These are phyloP conservation scores for Hippocampus comes DNA, from an alignment of 2,113 vertebrate species.

Conservation along the genomic window DNA sequence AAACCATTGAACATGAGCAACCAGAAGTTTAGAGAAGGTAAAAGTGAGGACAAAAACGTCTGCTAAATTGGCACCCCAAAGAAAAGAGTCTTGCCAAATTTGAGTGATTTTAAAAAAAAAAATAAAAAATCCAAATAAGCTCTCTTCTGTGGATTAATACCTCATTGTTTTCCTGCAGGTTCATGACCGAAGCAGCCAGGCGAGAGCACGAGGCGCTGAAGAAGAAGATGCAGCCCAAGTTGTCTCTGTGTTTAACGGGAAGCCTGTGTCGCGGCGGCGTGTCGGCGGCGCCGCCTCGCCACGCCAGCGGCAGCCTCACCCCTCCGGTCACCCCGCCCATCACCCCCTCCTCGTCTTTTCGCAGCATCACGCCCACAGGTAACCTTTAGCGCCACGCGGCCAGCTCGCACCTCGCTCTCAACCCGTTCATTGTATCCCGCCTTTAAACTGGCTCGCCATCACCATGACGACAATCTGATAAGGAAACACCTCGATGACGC, in stretches of 20 bases:
- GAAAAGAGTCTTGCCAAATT: no score
- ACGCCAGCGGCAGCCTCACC: slow-evolving; percentile 95
- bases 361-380: slow-evolving; percentile 93
- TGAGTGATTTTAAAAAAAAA: no score
- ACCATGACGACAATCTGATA: no score
- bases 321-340: slow-evolving; percentile 97
- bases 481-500: no score
- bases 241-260: slow-evolving; percentile 86
- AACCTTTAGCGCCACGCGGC: background rate
- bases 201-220: slow-evolving; percentile 91
- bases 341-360: slow-evolving; percentile 96
- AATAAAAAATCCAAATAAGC: background rate
- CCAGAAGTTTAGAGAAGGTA: no score
- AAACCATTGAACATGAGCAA: no score
- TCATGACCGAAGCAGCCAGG: slow-evolving; percentile 96
- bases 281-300: slow-evolving; percentile 85
- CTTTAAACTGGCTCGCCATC: no score
- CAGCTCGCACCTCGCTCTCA: background rate
- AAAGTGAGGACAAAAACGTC: no score
- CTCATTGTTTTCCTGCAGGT: slow-evolving; percentile 67
- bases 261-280: slow-evolving; percentile 85
- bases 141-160: background rate
- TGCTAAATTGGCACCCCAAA: no score
- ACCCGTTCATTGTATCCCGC: no score
- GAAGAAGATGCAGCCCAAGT: slow-evolving; percentile 93